Percentiles rank a stretch among this genome's conserved stretches.
Evolutionary conservation across 2,113 vertebrate genomes (phyloP).

Genomic region (Lepus timidus): DNA sequence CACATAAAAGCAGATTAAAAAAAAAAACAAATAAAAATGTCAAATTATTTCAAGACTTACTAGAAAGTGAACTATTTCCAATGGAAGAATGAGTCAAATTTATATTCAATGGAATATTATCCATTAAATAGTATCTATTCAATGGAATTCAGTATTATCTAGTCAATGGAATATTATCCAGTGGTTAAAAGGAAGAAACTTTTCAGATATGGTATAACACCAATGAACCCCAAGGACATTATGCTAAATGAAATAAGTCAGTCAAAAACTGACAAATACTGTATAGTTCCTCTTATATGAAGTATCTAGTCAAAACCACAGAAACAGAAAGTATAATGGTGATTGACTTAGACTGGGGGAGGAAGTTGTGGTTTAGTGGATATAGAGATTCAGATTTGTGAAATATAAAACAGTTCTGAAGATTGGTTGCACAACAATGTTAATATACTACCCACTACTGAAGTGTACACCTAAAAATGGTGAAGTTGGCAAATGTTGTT

Average conservation of each 20-base stretch:
- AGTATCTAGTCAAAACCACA: not conserved
- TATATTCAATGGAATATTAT: not conserved
- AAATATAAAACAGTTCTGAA: not conserved
- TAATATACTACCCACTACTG: not conserved
- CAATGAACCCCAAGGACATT: not conserved
- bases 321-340: not conserved
- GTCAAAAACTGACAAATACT: not conserved
- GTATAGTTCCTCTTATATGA: not conserved
- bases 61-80: constrained; percentile 63
- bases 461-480: constrained; percentile 9
- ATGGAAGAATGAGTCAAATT: constrained; percentile 63
- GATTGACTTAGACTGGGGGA: not conserved
- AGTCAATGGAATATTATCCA: not conserved
- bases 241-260: constrained; percentile 18
- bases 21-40: constrained; percentile 76
- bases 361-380: not conserved
- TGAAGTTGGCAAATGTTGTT: not conserved
- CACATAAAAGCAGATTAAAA: constrained; percentile 67
- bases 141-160: not conserved
- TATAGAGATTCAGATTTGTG: not conserved
- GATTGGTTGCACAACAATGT: not conserved
- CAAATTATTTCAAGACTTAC: constrained; percentile 67
- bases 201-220: not conserved
- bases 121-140: too few species aligned
- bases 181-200: not conserved